Conservation (phyloP, 2,113 vertebrate species). For the Anguilla japonica region DNA sequence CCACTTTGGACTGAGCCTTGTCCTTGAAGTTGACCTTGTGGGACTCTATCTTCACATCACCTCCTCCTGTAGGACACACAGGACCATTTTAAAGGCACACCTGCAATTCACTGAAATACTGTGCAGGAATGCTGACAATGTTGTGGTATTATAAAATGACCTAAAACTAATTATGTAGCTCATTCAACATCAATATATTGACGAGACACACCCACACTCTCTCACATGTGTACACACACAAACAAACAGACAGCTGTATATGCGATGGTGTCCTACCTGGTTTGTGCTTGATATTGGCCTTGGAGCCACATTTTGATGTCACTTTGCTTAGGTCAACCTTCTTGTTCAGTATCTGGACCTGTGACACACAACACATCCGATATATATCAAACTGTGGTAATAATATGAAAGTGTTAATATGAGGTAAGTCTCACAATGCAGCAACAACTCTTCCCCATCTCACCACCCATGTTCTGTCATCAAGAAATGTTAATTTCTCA, state of each 20-base stretch:
- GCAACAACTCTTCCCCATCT: not conserved
- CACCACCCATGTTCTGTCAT: too few relatives aligned
- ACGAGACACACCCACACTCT: conserved; percentile 3
- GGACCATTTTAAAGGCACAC: not conserved
- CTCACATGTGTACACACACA: not conserved
- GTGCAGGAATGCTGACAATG: not conserved
- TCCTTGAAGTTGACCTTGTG: conserved; percentile 89
- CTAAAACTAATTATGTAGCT: not conserved
- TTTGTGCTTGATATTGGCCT: conserved; percentile 89
- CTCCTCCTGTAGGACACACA: conserved; percentile 74
- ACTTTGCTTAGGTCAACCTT: conserved; percentile 94
- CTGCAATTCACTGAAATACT: not conserved
- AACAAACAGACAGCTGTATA: not conserved
- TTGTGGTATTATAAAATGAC: not conserved
- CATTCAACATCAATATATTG: not conserved
- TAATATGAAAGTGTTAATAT: not conserved
- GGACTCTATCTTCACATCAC: conserved; percentile 85
- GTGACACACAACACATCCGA: conserved; percentile 27
- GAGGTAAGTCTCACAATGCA: not conserved
- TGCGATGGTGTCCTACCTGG: conserved; percentile 71
- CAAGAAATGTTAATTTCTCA: too few relatives aligned
- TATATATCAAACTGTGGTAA: not conserved
- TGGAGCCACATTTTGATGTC: conserved; percentile 93
- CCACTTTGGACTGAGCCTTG: conserved; percentile 86
- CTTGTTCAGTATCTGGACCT: conserved; percentile 94